These are phyloP conservation scores for Sus scrofa DNA, from an alignment of 2,113 vertebrate species.

Conservation along the genomic window DNA sequence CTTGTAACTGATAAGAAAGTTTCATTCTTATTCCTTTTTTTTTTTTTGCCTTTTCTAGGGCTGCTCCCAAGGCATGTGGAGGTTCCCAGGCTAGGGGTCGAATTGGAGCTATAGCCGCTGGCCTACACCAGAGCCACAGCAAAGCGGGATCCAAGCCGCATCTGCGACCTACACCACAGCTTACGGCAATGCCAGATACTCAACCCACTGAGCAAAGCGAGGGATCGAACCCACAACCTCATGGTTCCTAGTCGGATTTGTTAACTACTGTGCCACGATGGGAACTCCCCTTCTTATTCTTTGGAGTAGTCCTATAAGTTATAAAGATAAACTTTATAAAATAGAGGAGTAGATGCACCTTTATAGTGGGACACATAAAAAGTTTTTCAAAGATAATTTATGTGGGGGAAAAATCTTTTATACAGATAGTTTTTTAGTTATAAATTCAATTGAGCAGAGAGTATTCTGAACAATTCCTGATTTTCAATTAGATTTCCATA, in stretches of 20 bases:
- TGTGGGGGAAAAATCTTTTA: neutral
- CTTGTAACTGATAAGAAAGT: neutral
- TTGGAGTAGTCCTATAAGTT: neutral
- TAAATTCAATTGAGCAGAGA: neutral
- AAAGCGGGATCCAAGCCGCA: no score
- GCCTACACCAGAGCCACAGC: no score
- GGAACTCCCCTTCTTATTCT: slow-evolving; percentile 39
- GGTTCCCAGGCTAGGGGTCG: no score
- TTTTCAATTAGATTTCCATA: slow-evolving; percentile 26
- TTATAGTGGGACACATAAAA: neutral
- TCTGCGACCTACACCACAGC: no score
- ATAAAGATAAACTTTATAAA: slow-evolving; percentile 29
- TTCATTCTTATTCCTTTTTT: slow-evolving; percentile 38
- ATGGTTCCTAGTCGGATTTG: no score
- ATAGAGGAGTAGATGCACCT: neutral
- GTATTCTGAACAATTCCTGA: slow-evolving; percentile 9
- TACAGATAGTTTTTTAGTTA: neutral
- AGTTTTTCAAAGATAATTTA: neutral
- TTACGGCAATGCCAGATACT: no score
- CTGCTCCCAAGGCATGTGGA: no score
- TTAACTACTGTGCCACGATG: no score
- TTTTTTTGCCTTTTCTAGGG: no score
- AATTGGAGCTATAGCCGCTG: no score
- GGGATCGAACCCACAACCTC: no score
- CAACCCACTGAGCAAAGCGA: no score